phyloP scores from a whole-genome alignment of 2,113 vertebrate genomes.

The Mandrillus leucophaeus region DNA sequence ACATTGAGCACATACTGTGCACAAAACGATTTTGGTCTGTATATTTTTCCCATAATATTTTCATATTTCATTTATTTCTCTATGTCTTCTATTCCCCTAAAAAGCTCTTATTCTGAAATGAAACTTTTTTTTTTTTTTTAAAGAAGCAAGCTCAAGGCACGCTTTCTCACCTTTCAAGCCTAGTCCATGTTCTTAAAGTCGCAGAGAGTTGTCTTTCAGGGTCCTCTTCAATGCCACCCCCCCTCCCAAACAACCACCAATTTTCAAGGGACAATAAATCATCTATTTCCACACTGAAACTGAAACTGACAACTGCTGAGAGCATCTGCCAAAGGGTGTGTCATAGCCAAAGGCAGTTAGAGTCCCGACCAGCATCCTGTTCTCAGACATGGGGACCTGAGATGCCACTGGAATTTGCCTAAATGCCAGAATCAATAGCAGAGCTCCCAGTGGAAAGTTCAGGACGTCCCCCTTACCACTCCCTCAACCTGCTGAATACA shows the following conservation, averaged over 20 bases:
- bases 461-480: neutral
- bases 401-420: constrained; percentile 67
- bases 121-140: neutral
- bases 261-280: neutral
- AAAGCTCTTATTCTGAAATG: neutral
- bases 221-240: neutral
- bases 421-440: constrained; percentile 62
- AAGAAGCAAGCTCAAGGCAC: neutral
- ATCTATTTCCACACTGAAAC: constrained; percentile 52
- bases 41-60: neutral
- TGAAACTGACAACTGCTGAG: neutral
- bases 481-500: neutral
- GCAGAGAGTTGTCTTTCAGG: neutral
- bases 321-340: constrained; percentile 54
- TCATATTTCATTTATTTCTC: neutral
- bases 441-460: neutral
- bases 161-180: neutral
- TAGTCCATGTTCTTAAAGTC: neutral
- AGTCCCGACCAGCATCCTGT: constrained; percentile 32
- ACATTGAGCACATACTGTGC: neutral
- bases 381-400: constrained; percentile 51
- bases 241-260: neutral
- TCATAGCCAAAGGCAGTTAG: constrained; percentile 35
- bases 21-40: neutral
- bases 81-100: neutral